phyloP scores from a whole-genome alignment of 2,797 vertebrate genomes.

The Menidia menidia region DNA sequence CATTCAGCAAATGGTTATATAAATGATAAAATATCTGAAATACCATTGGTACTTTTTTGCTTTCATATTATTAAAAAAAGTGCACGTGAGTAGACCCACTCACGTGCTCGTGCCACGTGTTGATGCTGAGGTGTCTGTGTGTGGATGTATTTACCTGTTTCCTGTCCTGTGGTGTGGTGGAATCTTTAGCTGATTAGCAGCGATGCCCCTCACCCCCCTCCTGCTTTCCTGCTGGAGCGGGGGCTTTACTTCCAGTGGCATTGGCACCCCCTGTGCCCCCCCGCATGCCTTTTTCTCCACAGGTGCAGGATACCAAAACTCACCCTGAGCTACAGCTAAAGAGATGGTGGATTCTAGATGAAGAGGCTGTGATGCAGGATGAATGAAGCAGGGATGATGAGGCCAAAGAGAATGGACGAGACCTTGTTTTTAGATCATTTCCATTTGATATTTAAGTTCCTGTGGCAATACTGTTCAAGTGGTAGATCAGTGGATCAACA shows the following conservation, averaged over 20 bases:
- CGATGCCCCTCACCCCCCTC: slow-evolving; percentile 49
- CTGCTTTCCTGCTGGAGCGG: slow-evolving; percentile 57
- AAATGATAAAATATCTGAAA: too few species aligned
- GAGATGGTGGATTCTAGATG: slow-evolving; percentile 18
- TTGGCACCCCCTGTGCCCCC: slow-evolving; percentile 55
- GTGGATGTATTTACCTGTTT: slow-evolving; percentile 46
- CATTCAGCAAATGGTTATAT: too few species aligned
- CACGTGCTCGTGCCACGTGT: slow-evolving; percentile 26
- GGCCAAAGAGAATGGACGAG: slow-evolving; percentile 10
- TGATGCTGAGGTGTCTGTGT: background rate
- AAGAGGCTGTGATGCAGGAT: slow-evolving; percentile 12
- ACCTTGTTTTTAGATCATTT: slow-evolving; percentile 34
- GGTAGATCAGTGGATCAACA: slow-evolving; percentile 45
- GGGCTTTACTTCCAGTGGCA: slow-evolving; percentile 54
- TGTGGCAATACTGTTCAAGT: slow-evolving; percentile 46
- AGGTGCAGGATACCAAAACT: slow-evolving; percentile 68
- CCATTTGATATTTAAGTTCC: slow-evolving; percentile 45
- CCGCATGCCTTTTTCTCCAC: slow-evolving; percentile 47
- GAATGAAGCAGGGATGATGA: slow-evolving; percentile 12
- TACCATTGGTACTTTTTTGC: background rate
- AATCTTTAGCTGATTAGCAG: slow-evolving; percentile 61
- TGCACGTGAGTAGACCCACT: background rate
- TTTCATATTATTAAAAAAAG: too few species aligned
- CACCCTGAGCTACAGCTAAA: slow-evolving; percentile 38
- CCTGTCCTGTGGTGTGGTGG: slow-evolving; percentile 61